phyloP scores from a whole-genome alignment of 2,797 vertebrate species.

The Graptemys geographica region DNA sequence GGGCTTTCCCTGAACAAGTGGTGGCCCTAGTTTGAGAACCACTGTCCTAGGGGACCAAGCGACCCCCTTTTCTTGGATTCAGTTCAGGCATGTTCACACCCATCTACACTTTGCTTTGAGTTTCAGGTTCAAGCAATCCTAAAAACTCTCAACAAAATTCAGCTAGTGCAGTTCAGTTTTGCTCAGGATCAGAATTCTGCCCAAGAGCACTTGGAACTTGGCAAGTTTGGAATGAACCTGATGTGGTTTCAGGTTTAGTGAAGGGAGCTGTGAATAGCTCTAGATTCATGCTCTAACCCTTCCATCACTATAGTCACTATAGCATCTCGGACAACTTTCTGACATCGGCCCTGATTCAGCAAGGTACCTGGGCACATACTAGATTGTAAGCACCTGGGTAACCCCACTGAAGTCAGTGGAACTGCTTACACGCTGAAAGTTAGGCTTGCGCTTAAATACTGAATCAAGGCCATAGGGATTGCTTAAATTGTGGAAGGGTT shows the following conservation, averaged over 20 bases:
- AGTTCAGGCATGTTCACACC: rapidly evolving
- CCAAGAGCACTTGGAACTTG: rapidly evolving
- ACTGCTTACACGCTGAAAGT: not conserved
- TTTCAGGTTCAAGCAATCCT: not conserved
- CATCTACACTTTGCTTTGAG: not conserved
- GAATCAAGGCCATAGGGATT: not conserved
- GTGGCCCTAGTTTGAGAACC: no score
- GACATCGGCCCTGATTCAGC: rapidly evolving
- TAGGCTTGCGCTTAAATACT: not conserved
- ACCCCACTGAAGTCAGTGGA: not conserved
- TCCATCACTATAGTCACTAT: not conserved
- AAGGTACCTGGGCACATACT: not conserved
- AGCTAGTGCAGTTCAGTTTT: not conserved
- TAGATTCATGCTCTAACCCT: not conserved
- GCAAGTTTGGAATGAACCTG: rapidly evolving
- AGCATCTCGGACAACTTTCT: not conserved
- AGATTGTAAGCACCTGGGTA: not conserved
- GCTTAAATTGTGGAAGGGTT: rapidly evolving
- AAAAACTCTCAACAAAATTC: not conserved
- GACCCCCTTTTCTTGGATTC: not conserved
- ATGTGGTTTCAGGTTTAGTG: not conserved
- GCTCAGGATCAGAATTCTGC: not conserved
- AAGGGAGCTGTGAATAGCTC: not conserved
- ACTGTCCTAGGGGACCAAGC: not conserved
- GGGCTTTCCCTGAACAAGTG: no score